These are phyloP conservation scores for Hydrozoanthus gracilis DNA, from an alignment of 92 coral and sea anemone species.

Conservation along the genomic window DNA sequence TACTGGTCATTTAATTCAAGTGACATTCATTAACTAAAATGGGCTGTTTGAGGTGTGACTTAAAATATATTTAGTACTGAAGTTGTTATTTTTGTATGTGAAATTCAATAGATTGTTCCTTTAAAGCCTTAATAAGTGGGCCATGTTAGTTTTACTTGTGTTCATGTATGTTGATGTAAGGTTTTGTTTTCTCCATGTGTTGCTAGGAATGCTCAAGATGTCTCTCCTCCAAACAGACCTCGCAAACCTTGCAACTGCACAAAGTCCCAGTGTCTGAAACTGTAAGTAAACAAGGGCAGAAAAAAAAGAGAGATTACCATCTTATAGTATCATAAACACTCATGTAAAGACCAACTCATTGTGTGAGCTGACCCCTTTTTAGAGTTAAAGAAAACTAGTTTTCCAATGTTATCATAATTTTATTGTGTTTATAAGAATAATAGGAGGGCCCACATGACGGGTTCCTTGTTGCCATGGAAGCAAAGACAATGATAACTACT, in stretches of 20 bases:
- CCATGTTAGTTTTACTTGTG: not conserved
- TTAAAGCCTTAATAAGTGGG: no score
- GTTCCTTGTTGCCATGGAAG: no score
- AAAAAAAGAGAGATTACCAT: not conserved
- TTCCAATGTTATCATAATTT: not conserved
- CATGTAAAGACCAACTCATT: not conserved
- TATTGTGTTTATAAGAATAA: not conserved
- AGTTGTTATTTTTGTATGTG: no score
- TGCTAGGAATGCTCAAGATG: conserved; percentile 77
- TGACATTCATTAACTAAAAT: no score
- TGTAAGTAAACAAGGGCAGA: conserved; percentile 71
- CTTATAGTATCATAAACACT: not conserved
- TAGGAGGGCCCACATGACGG: no score
- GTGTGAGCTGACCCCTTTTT: no score
- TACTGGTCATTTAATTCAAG: no score
- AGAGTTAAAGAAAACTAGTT: no score
- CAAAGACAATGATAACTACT: no score
- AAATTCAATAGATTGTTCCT: no score
- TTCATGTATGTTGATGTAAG: not conserved
- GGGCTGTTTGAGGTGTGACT: no score
- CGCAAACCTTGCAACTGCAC: conserved; percentile 99
- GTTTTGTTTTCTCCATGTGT: not conserved
- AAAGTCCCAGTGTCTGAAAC: conserved; percentile 96
- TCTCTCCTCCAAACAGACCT: conserved; percentile 92
- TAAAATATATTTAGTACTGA: no score